phyloP scores from a whole-genome alignment of 2,888 invertebrate species.

The Plagiodera versicolora region DNA sequence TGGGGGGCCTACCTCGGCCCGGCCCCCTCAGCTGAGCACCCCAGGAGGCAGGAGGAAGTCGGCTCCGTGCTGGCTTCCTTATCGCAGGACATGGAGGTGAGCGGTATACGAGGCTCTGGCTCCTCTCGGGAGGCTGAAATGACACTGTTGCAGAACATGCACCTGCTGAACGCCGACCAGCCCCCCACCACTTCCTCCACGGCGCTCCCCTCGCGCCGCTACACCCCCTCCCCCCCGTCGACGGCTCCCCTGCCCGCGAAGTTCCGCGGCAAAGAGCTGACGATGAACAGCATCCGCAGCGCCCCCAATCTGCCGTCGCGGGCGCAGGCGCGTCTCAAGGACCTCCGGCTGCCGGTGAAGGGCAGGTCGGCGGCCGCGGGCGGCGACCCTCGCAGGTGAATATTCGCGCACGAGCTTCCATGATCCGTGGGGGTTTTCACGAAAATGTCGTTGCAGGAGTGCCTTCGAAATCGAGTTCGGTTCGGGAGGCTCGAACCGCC shows the following conservation, averaged over 20 bases:
- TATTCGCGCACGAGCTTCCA: too few species aligned
- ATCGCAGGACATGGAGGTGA: constrained; percentile 56
- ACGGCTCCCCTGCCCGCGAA: constrained; percentile 82
- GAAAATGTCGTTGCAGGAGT: constrained; percentile 43
- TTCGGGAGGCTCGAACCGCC: constrained; percentile 37
- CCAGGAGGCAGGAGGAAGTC: constrained; percentile 61
- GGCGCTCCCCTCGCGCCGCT: constrained; percentile 69
- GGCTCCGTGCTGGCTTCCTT: constrained; percentile 54
- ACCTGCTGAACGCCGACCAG: constrained; percentile 60
- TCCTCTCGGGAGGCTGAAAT: too few species aligned
- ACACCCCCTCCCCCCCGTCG: constrained; percentile 81
- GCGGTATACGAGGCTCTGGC: too few species aligned
- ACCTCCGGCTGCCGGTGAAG: constrained; percentile 73
- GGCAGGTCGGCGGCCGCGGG: constrained; percentile 65
- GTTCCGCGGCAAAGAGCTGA: constrained; percentile 67
- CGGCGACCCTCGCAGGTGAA: constrained; percentile 47
- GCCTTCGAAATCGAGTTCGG: constrained; percentile 50
- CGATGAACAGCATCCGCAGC: constrained; percentile 79
- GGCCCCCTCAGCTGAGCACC: constrained; percentile 40
- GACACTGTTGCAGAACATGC: constrained; percentile 59
- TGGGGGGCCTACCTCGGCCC: constrained; percentile 38
- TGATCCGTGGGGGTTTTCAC: too few species aligned
- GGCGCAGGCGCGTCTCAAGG: constrained; percentile 71
- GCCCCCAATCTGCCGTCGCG: constrained; percentile 75
- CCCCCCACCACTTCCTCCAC: constrained; percentile 58